Percentiles rank a stretch among this genome's conserved stretches.
Evolutionary conservation across 2,888 invertebrate species (phyloP).

Genomic region (Callimorpha dominula): DNA sequence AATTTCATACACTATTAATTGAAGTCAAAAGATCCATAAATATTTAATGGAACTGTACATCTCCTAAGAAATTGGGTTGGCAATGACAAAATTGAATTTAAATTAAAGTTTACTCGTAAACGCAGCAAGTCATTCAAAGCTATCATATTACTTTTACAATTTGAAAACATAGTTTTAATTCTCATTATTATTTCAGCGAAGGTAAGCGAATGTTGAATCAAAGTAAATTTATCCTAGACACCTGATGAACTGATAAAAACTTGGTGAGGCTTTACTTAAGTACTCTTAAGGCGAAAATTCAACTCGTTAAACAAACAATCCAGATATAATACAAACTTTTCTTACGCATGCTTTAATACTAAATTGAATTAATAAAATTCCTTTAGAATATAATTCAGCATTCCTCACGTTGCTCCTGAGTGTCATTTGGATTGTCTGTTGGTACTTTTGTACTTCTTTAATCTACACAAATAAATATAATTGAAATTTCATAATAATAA

Average conservation of each 20-base stretch:
- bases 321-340: neutral
- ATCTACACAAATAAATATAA: neutral
- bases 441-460: neutral
- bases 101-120: conserved; percentile 17
- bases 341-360: neutral
- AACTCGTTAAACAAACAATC: conserved; percentile 1
- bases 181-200: neutral
- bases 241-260: neutral
- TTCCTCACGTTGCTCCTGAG: neutral
- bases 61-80: neutral
- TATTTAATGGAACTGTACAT: neutral
- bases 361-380: neutral
- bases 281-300: neutral
- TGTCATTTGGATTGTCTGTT: neutral
- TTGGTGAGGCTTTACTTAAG: neutral
- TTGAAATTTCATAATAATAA: too few species aligned
- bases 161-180: neutral
- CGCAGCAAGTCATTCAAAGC: too few species aligned
- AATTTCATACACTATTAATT: neutral
- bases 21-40: neutral
- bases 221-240: neutral
- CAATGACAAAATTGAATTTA: conserved; percentile 21
- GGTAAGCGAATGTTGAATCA: neutral
- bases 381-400: neutral
- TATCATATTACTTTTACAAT: neutral